These are phyloP conservation scores for Lutjanus argentimaculatus DNA, from an alignment of 2,797 vertebrate genomes.

Conservation along the genomic window DNA sequence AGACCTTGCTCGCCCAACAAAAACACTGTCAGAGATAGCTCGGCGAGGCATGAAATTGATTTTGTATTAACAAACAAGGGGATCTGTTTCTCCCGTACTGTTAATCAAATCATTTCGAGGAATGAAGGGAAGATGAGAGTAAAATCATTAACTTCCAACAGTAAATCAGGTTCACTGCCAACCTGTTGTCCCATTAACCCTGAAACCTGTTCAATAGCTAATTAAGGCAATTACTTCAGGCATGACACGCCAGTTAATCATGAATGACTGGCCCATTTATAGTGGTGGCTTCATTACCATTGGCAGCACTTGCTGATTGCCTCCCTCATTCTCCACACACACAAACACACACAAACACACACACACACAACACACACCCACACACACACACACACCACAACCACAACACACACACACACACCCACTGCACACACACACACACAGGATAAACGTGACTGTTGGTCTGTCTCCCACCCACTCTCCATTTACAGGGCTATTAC, in stretches of 20 bases:
- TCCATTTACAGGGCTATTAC: constrained; percentile 54
- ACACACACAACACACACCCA: constrained; percentile 23
- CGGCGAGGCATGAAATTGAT: constrained; percentile 98
- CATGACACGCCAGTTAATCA: constrained; percentile 90
- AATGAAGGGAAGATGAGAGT: constrained; percentile 93
- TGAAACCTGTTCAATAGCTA: constrained; percentile 95
- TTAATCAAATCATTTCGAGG: constrained; percentile 98
- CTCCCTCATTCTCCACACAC: constrained; percentile 3
- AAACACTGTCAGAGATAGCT: constrained; percentile 88
- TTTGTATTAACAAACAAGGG: constrained; percentile 98
- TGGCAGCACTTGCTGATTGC: constrained; percentile 72
- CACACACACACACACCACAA: too few relatives aligned
- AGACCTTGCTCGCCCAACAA: constrained; percentile 78
- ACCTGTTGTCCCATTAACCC: constrained; percentile 94
- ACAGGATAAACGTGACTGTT: constrained; percentile 49
- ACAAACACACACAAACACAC: constrained; percentile 25
- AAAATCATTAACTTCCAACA: constrained; percentile 94
- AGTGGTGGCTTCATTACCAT: constrained; percentile 87
- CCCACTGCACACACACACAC: constrained; percentile 23
- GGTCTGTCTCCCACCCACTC: constrained; percentile 43
- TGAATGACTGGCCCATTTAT: constrained; percentile 85
- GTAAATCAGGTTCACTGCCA: constrained; percentile 94
- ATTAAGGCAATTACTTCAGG: constrained; percentile 96
- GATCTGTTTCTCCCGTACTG: constrained; percentile 92
- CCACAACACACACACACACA: constrained; percentile 21